These are phyloP conservation scores for Siniperca undulata DNA, from an alignment of 2,797 vertebrate species.

Conservation along the genomic window DNA sequence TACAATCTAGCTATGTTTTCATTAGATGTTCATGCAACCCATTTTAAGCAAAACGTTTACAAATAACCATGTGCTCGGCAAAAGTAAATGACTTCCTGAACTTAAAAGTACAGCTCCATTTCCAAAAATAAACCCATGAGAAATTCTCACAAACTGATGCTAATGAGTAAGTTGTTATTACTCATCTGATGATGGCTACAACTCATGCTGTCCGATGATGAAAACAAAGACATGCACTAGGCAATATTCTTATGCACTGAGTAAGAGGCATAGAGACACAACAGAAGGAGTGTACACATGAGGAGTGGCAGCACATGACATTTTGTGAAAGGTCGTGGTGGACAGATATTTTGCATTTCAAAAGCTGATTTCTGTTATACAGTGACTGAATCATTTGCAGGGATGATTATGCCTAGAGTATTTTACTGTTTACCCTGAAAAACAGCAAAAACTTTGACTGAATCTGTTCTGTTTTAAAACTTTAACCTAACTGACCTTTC, in stretches of 20 bases:
- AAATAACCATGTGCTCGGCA: constrained; percentile 45
- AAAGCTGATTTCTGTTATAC: neutral
- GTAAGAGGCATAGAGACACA: neutral
- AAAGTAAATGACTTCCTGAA: constrained; percentile 51
- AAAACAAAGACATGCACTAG: constrained; percentile 7
- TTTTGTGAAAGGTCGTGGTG: constrained; percentile 39
- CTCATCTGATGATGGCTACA: constrained; percentile 12
- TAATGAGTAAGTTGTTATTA: constrained; percentile 9
- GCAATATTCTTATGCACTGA: neutral
- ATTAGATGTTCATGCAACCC: neutral
- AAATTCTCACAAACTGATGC: constrained; percentile 49
- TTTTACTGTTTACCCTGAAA: neutral
- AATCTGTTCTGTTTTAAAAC: neutral
- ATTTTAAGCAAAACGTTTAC: constrained; percentile 26
- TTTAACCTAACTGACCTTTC: neutral
- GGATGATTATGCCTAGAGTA: neutral
- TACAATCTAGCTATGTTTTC: constrained; percentile 22
- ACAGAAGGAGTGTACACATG: neutral
- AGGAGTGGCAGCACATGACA: constrained; percentile 12
- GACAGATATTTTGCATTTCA: constrained; percentile 23
- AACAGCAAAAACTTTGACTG: neutral
- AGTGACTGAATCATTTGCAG: neutral
- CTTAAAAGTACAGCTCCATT: constrained; percentile 33
- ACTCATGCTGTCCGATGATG: neutral
- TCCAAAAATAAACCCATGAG: constrained; percentile 73